Conservation (phyloP, 2,888 invertebrate species). For the Disparrhopalites patrizii region DNA sequence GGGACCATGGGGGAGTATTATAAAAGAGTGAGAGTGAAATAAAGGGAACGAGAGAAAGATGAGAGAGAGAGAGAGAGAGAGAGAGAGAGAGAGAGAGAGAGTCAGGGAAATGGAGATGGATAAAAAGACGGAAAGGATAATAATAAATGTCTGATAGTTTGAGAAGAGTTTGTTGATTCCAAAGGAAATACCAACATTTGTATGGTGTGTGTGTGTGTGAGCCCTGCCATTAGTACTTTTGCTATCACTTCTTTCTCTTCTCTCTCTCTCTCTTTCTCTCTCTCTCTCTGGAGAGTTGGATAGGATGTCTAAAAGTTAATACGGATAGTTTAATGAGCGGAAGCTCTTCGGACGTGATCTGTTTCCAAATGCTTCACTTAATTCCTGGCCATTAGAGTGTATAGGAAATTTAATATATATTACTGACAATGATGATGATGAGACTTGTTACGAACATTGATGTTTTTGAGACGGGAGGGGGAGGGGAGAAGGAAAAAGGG, state of each 20-base stretch:
- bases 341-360: conserved; percentile 48
- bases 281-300: too few relatives aligned
- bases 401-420: conserved; percentile 30
- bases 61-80: background rate
- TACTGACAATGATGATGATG: conserved; percentile 3
- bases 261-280: background rate
- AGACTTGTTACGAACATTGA: background rate
- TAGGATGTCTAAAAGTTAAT: too few relatives aligned
- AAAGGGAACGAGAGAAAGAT: background rate
- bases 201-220: too few relatives aligned
- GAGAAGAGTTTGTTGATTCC: too few relatives aligned
- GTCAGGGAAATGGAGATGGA: too few relatives aligned
- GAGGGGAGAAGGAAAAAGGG: conserved; percentile 11
- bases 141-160: too few relatives aligned
- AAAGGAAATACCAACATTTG: too few relatives aligned
- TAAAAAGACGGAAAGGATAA: too few relatives aligned
- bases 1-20: too few relatives aligned
- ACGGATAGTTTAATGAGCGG: conserved; percentile 48
- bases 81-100: background rate
- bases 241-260: background rate
- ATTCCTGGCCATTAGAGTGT: conserved; percentile 23
- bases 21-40: too few relatives aligned
- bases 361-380: conserved; percentile 44
- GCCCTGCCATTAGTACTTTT: background rate
- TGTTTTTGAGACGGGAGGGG: background rate